A percentile compares a stretch with the other conserved stretches of the same genome.
Evolutionary conservation across 1,140 invertebrate species (phyloP).

Genomic region (Sitobion miscanthi): DNA sequence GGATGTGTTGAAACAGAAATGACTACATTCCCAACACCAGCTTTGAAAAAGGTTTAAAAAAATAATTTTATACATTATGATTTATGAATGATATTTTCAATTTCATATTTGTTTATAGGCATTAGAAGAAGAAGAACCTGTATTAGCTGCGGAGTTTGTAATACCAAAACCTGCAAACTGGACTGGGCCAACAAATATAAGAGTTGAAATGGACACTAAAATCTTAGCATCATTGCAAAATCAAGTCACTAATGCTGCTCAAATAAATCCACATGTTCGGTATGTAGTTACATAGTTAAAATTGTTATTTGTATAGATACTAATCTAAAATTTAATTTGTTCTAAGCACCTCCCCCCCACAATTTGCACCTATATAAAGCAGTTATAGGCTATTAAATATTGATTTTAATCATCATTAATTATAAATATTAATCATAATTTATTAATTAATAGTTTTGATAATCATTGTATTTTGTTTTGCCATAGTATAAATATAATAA

Average conservation of each 20-base stretch:
- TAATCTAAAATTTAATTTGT: too few species aligned
- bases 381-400: too few species aligned
- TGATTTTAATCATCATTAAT: too few species aligned
- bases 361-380: too few species aligned
- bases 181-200: conserved; percentile 33
- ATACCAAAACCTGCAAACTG: conserved; percentile 53
- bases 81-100: not conserved
- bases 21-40: conserved; percentile 66
- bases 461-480: too few species aligned
- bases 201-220: conserved; percentile 44
- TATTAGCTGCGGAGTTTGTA: conserved; percentile 57
- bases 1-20: conserved; percentile 66
- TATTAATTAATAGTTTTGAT: too few species aligned
- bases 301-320: too few species aligned
- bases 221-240: conserved; percentile 47
- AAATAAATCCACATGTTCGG: conserved; percentile 49
- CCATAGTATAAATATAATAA: too few species aligned
- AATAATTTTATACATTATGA: not conserved
- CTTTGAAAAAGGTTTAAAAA: conserved; percentile 62
- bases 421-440: too few species aligned
- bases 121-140: conserved; percentile 57
- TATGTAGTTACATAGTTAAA: not conserved
- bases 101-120: conserved; percentile 55
- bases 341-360: too few species aligned
- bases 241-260: conserved; percentile 49